Percentiles rank a stretch among this genome's conserved stretches.
phyloP scores from a whole-genome alignment of 2,888 invertebrate species.

The Catocala sponsa region DNA sequence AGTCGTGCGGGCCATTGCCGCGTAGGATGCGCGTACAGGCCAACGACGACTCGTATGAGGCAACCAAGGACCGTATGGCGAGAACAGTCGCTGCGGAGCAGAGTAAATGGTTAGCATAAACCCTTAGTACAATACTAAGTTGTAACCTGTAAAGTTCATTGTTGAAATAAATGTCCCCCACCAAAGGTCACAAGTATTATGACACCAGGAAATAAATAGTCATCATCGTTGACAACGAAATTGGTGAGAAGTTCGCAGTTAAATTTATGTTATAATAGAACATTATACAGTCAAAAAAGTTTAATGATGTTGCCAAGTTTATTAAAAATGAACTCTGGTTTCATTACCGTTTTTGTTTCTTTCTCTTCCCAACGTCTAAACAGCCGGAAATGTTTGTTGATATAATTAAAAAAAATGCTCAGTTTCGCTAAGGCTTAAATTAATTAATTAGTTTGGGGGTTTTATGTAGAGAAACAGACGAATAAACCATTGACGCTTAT shows the following conservation, averaged over 20 bases:
- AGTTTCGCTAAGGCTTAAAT: background rate
- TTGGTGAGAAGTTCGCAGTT: constrained; percentile 6
- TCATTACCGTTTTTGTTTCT: constrained; percentile 9
- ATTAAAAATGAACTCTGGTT: constrained; percentile 9
- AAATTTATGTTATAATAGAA: constrained; percentile 25
- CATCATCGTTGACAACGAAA: constrained; percentile 9
- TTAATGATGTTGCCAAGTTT: constrained; percentile 17
- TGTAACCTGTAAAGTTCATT: background rate
- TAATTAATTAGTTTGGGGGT: constrained; percentile 2
- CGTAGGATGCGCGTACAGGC: constrained; percentile 97
- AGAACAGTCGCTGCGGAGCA: constrained; percentile 97
- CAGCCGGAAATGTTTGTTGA: constrained; percentile 6
- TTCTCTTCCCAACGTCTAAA: constrained; percentile 3
- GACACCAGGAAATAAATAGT: background rate
- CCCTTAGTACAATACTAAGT: background rate
- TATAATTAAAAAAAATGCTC: background rate
- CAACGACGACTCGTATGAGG: constrained; percentile 98
- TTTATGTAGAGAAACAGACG: background rate
- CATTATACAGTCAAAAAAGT: constrained; percentile 10
- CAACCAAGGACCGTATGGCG: constrained; percentile 97
- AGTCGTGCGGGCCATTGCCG: constrained; percentile 95
- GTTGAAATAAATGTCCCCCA: background rate
- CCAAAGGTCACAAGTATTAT: background rate
- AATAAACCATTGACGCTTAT: too few species aligned
- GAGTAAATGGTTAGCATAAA: constrained; percentile 93